phyloP scores from a whole-genome alignment of 1,140 invertebrate species.

The Bombus breviceps region DNA sequence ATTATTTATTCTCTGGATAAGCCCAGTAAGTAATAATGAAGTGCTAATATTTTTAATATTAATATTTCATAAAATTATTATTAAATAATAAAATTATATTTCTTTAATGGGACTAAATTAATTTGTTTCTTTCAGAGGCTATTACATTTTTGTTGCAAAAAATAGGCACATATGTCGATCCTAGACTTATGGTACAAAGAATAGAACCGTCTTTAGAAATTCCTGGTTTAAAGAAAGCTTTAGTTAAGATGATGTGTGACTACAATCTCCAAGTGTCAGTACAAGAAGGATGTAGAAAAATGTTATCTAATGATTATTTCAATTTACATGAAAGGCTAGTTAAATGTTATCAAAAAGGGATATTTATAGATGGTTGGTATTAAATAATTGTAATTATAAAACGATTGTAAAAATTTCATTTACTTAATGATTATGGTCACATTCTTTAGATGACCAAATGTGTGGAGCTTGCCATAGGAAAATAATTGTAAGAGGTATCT shows the following conservation, averaged over 20 bases:
- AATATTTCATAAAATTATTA: not conserved
- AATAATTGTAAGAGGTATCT: constrained; percentile 87
- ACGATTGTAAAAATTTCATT: constrained; percentile 8
- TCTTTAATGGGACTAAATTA: not conserved
- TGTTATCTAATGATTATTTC: constrained; percentile 94
- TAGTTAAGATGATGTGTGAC: constrained; percentile 98
- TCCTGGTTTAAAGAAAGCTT: constrained; percentile 93
- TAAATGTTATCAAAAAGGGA: constrained; percentile 89
- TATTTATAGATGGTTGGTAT: constrained; percentile 85
- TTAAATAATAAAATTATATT: not conserved
- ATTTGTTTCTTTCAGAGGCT: constrained; percentile 84
- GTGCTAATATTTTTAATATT: not conserved
- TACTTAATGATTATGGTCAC: constrained; percentile 41
- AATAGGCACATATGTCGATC: constrained; percentile 95
- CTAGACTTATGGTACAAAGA: constrained; percentile 91
- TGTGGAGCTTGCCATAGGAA: constrained; percentile 90
- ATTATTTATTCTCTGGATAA: constrained; percentile 95
- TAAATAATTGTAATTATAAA: not conserved
- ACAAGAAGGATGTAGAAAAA: constrained; percentile 94
- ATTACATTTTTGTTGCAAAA: constrained; percentile 90
- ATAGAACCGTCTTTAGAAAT: constrained; percentile 94
- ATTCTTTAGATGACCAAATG: constrained; percentile 86
- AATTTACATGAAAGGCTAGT: constrained; percentile 93
- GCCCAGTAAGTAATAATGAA: constrained; percentile 85
- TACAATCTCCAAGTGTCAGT: constrained; percentile 96